Evolutionary conservation across 2,113 vertebrate species (phyloP).

Genomic region (Prochilodus magdalenae): DNA sequence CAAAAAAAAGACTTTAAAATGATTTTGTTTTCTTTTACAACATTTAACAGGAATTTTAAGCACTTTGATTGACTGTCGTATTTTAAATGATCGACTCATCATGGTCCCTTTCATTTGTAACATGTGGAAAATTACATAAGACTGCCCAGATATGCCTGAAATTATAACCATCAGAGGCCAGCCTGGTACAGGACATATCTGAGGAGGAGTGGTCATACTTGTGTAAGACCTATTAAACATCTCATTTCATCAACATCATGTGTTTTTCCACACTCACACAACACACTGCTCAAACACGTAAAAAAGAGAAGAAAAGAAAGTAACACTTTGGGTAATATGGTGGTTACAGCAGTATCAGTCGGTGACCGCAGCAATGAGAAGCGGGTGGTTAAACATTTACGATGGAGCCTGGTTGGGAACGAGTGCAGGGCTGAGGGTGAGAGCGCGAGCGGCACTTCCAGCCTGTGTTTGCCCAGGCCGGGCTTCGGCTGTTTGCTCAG

Average conservation of each 20-base stretch:
- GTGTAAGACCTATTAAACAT: slow-evolving; percentile 12
- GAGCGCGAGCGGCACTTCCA: slow-evolving; percentile 87
- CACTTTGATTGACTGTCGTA: no score
- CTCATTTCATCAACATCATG: slow-evolving; percentile 14
- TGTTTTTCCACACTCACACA: background rate
- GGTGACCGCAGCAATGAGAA: slow-evolving; percentile 75
- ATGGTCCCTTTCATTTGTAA: background rate
- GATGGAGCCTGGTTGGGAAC: slow-evolving; percentile 86
- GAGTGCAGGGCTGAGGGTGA: slow-evolving; percentile 66
- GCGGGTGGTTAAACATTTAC: slow-evolving; percentile 90
- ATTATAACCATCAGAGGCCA: background rate
- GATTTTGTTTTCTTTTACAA: background rate
- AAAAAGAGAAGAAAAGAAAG: slow-evolving; percentile 53
- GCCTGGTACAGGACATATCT: background rate
- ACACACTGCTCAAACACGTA: slow-evolving; percentile 2
- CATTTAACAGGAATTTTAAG: background rate
- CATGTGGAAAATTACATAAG: background rate
- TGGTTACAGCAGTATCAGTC: slow-evolving; percentile 51
- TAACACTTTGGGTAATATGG: slow-evolving; percentile 63
- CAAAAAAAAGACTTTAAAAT: background rate
- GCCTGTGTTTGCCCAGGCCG: slow-evolving; percentile 92
- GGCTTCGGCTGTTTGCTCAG: slow-evolving; percentile 87
- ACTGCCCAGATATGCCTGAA: background rate
- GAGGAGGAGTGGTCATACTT: background rate
- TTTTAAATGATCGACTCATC: background rate